phyloP scores from a whole-genome alignment of 2,797 vertebrate species.

The Oreochromis grahami region DNA sequence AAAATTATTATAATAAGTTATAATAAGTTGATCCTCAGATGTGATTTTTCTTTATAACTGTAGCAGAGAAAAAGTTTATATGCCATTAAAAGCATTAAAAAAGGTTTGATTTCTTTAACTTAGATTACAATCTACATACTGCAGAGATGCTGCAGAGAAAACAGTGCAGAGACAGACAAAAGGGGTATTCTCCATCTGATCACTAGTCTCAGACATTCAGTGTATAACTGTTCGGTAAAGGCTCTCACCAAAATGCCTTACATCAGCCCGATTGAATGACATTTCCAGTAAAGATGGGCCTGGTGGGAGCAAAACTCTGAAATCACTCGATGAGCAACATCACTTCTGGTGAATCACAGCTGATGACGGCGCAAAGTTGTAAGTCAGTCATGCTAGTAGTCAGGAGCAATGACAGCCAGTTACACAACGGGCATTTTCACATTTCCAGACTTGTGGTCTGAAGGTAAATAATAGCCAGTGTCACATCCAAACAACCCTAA shows the following conservation, averaged over 20 bases:
- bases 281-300: background rate
- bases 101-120: background rate
- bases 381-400: background rate
- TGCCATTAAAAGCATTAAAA: background rate
- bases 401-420: background rate
- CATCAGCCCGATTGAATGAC: slow-evolving; percentile 19
- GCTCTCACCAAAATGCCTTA: slow-evolving; percentile 2
- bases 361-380: background rate
- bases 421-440: slow-evolving; percentile 19
- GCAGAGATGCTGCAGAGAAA: background rate
- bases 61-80: background rate
- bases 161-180: background rate
- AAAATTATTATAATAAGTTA: too few relatives aligned
- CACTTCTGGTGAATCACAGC: background rate
- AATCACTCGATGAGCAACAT: background rate
- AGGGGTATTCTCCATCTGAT: background rate
- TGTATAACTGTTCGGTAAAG: background rate
- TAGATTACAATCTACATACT: background rate
- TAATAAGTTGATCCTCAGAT: background rate
- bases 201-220: background rate
- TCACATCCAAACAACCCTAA: slow-evolving; percentile 25
- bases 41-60: background rate
- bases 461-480: slow-evolving; percentile 17
- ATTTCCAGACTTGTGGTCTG: background rate
- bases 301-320: background rate